A percentile compares a stretch with the other conserved stretches of the same genome.
These are phyloP conservation scores for Jaculus jaculus DNA, from an alignment of 2,113 vertebrate species.

Conservation along the genomic window DNA sequence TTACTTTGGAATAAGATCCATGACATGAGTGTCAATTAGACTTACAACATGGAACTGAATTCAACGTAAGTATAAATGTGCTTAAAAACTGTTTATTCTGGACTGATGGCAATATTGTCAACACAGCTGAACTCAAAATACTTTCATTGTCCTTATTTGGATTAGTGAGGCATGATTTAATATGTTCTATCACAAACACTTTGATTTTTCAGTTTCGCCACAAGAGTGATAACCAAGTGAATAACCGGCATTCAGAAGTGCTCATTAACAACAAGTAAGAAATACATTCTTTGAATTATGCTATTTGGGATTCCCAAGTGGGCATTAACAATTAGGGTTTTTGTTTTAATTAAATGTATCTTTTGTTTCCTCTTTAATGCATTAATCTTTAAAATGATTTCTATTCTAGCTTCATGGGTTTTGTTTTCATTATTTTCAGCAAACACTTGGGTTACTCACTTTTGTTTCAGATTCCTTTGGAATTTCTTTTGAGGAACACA, in stretches of 20 bases:
- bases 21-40: neutral
- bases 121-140: neutral
- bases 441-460: neutral
- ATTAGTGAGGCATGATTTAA: neutral
- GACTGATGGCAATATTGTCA: neutral
- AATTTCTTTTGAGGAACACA: neutral
- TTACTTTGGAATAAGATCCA: neutral
- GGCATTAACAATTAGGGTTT: neutral
- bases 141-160: neutral
- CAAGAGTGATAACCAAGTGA: conserved; percentile 85
- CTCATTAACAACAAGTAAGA: conserved; percentile 85
- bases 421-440: neutral
- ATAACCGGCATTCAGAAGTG: conserved; percentile 84
- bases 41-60: neutral
- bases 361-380: neutral
- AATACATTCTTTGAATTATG: neutral
- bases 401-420: neutral
- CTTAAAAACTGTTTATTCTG: neutral
- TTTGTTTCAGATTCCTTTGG: neutral
- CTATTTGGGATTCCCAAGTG: neutral
- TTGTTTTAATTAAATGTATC: neutral
- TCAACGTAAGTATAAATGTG: neutral
- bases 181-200: conserved; percentile 30
- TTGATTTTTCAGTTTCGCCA: conserved; percentile 83
- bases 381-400: conserved; percentile 1